Conservation (phyloP, 2,888 invertebrate species). For the Smittia sp. region DNA sequence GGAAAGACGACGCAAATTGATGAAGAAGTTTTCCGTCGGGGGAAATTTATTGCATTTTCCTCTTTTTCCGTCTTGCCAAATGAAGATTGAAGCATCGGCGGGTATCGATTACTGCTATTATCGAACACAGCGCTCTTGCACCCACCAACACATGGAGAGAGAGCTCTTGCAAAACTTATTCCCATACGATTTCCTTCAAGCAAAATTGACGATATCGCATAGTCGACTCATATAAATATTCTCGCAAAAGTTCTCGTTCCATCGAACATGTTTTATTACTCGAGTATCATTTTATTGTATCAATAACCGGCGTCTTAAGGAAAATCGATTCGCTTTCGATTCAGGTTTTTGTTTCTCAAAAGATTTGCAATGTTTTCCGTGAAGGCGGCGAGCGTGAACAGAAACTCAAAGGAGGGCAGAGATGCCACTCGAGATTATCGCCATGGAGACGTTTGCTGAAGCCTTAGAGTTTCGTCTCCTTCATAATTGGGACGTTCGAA, state of each 20-base stretch:
- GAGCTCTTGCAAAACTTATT: no score
- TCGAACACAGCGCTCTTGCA: not conserved
- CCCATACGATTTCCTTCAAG: not conserved
- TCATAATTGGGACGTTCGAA: no score
- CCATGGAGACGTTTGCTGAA: no score
- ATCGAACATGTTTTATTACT: not conserved
- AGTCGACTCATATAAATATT: not conserved
- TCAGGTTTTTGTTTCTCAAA: conserved; percentile 3
- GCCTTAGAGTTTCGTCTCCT: no score
- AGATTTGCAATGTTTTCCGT: not conserved
- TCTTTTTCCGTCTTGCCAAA: not conserved
- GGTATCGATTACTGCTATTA: conserved; percentile 10
- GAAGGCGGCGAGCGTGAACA: not conserved
- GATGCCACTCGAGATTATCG: no score
- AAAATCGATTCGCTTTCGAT: not conserved
- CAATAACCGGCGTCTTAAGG: conserved; percentile 2
- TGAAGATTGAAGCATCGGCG: not conserved
- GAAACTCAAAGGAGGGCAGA: no score
- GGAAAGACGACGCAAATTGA: conserved; percentile 1
- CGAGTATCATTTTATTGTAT: conserved; percentile 8
- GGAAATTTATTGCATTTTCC: conserved; percentile 8
- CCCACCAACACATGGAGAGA: not conserved
- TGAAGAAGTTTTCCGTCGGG: not conserved
- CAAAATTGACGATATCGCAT: not conserved
- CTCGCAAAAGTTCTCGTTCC: not conserved